Evolutionary conservation across 64 coral and sea anemone species (phyloP).

Genomic region (Trachythela sp.): DNA sequence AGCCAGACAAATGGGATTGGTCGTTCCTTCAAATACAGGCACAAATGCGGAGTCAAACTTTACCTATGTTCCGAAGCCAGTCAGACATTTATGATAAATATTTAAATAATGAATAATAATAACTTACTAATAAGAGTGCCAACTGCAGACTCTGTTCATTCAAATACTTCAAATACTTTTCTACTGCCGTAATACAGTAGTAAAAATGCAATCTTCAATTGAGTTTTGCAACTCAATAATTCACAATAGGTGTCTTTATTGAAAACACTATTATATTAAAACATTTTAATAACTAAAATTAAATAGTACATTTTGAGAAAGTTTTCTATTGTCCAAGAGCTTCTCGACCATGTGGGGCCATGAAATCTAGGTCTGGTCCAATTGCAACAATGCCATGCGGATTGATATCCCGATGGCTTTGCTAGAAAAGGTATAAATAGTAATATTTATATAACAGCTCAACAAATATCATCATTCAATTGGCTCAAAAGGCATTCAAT

Average conservation of each 20-base stretch:
- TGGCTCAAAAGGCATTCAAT: too few species aligned
- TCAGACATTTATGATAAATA: not conserved
- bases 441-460: not conserved
- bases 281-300: too few species aligned
- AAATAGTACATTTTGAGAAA: not conserved
- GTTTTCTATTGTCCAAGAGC: not conserved
- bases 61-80: not conserved
- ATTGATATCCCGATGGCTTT: not conserved
- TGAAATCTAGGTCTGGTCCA: slow-evolving; percentile 22
- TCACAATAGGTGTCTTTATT: not conserved
- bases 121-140: too few species aligned
- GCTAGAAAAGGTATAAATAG: not conserved
- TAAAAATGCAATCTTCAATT: too few species aligned
- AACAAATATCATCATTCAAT: too few species aligned
- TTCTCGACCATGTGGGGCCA: not conserved
- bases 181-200: too few species aligned
- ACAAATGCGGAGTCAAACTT: not conserved
- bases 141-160: too few species aligned
- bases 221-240: too few species aligned
- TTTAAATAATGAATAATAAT: too few species aligned
- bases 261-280: too few species aligned
- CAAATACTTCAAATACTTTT: too few species aligned
- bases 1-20: not conserved
- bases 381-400: slow-evolving; percentile 1
- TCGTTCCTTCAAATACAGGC: not conserved